These are phyloP conservation scores for Epicauta chinensis DNA, from an alignment of 1,140 invertebrate genomes.

Conservation along the genomic window DNA sequence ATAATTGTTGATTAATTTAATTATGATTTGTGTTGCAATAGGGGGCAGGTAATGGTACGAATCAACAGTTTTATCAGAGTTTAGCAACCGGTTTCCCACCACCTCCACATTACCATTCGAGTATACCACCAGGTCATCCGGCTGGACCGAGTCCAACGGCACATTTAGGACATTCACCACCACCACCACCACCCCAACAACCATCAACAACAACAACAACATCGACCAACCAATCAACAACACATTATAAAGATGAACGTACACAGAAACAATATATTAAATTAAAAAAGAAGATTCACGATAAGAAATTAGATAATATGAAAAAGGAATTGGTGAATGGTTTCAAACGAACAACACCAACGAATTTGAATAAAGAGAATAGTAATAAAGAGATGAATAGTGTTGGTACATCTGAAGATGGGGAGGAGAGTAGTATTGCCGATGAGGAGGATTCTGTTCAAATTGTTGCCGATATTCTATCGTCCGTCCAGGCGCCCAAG, in stretches of 20 bases:
- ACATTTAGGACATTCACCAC: slow-evolving; percentile 46
- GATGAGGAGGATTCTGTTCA: slow-evolving; percentile 62
- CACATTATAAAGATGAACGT: slow-evolving; percentile 68
- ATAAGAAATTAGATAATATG: slow-evolving; percentile 21
- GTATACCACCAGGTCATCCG: slow-evolving; percentile 42
- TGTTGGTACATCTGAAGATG: slow-evolving; percentile 60
- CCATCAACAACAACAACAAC: no score
- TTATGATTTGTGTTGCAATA: slow-evolving; percentile 31
- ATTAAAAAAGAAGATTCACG: slow-evolving; percentile 51
- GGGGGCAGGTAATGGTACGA: slow-evolving; percentile 54
- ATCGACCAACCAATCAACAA: slow-evolving; percentile 60
- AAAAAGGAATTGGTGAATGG: slow-evolving; percentile 45
- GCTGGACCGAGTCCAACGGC: slow-evolving; percentile 38
- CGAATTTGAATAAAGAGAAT: slow-evolving; percentile 23
- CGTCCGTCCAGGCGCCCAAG: slow-evolving; percentile 65
- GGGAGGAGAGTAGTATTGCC: slow-evolving; percentile 62
- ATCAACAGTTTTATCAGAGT: slow-evolving; percentile 51
- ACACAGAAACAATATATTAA: slow-evolving; percentile 68
- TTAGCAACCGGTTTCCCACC: slow-evolving; percentile 51
- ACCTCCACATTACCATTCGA: slow-evolving; percentile 53
- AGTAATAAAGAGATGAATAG: slow-evolving; percentile 49
- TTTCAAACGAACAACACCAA: slow-evolving; percentile 41
- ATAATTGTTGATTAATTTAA: not conserved
- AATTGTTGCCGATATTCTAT: slow-evolving; percentile 60
- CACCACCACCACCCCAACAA: slow-evolving; percentile 44